Evolutionary conservation across 2,888 invertebrate species (phyloP).

Genomic region (Nebria salina): DNA sequence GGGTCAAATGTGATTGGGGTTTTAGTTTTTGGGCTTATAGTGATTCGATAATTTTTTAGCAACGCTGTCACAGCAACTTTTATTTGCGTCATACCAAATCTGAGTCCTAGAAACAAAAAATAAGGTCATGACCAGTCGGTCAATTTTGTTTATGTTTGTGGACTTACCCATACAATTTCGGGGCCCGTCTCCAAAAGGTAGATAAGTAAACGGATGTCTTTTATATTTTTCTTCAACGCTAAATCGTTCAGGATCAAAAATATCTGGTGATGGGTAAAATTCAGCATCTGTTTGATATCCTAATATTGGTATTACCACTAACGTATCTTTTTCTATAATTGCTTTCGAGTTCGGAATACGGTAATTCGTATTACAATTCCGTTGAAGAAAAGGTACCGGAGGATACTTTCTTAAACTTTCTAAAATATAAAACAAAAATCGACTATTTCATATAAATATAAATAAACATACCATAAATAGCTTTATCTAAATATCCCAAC

Average conservation of each 20-base stretch:
- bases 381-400: background rate
- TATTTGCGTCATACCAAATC: background rate
- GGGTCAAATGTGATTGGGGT: background rate
- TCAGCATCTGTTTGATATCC: background rate
- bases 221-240: background rate
- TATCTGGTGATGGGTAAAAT: background rate
- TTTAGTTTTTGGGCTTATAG: background rate
- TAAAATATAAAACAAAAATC: background rate
- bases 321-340: background rate
- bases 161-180: background rate
- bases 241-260: background rate
- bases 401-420: background rate
- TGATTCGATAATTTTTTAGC: background rate
- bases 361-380: background rate
- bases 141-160: background rate
- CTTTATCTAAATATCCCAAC: slow-evolving; percentile 37
- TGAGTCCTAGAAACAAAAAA: background rate
- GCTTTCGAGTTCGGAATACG: background rate
- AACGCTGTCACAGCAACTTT: background rate
- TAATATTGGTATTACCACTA: background rate
- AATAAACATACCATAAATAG: slow-evolving; percentile 17
- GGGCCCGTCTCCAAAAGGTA: slow-evolving; percentile 6
- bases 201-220: background rate
- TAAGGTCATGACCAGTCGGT: background rate
- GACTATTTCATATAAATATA: too few relatives aligned